Evolutionary conservation across 2,888 invertebrate genomes (phyloP).

Genomic region (Lysandra coridon): DNA sequence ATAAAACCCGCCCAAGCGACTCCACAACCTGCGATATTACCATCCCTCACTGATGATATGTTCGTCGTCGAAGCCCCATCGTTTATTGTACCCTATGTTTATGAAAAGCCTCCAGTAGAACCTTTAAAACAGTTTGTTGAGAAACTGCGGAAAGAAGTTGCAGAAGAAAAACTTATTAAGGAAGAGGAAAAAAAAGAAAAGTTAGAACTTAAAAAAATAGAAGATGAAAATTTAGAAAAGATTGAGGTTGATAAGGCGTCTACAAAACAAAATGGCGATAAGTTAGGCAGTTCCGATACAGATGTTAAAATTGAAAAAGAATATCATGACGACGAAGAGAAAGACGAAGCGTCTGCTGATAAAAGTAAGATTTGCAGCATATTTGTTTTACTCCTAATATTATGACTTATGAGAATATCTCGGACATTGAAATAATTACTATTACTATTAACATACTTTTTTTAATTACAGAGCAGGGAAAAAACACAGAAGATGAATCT

Average conservation of each 20-base stretch:
- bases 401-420: neutral
- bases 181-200: conserved; percentile 56
- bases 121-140: conserved; percentile 87
- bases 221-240: neutral
- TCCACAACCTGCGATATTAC: conserved; percentile 85
- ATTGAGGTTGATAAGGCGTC: conserved; percentile 35
- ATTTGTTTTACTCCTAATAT: neutral
- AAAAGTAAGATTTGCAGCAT: conserved; percentile 48
- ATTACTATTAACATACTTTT: neutral
- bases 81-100: conserved; percentile 95
- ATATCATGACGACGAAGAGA: conserved; percentile 53
- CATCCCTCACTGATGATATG: conserved; percentile 94
- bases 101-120: conserved; percentile 92
- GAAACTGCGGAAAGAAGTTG: conserved; percentile 82
- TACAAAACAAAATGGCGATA: conserved; percentile 39
- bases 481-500: conserved; percentile 74
- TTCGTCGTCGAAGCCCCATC: conserved; percentile 96
- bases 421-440: neutral
- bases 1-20: conserved; percentile 49
- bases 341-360: conserved; percentile 51
- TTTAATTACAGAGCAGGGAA: conserved; percentile 48
- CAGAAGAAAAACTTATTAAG: conserved; percentile 55
- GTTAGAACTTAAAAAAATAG: conserved; percentile 49
- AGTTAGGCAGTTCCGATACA: conserved; percentile 36
- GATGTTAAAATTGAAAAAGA: conserved; percentile 54